Base-by-base conservation (phyloP, 2,113 vertebrate species). In the Eudyptes chrysolophus region DNA sequence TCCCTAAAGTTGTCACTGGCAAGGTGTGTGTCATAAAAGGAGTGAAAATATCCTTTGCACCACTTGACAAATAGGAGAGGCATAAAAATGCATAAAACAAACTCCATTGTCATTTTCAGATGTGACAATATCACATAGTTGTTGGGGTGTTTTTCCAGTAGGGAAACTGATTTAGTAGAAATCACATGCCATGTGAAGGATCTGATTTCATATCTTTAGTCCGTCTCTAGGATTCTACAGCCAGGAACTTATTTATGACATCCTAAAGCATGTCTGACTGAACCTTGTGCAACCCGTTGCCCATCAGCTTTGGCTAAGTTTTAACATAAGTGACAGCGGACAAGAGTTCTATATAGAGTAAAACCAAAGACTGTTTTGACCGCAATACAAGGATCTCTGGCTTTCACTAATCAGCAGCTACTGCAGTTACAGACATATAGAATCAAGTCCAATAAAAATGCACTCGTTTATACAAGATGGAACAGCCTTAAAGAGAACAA, bases 261-360 rank as follows among this genome's bases (percentile, higher is more conserved):
- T 44, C 14, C 14, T 52, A 61, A 42, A 69, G 3, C 16, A 38
- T 26, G 10, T 57, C 18, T 85, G 38, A 51, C 5, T 84, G 32
- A 69, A 57, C 3, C 11, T 10, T 70, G 4, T 16, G 24, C 22
- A 44, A 30, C 16, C 16, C 0, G 0, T 52, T 57, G 24, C 10
- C 11, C 22, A 21, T 16, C 21, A 83, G 9, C 30, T 85, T 70
- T 79, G 61, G 6, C 7, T 66, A 61, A 48, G 9, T 68, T 80
- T 51, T 32, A 69, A 42, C 0, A 1, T 64, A 80, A 87, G 54
- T 18, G 9, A 30, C 2, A 34, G 49, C 8, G 38, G 46, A 70
- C 42, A 65, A 78, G 1, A 32, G 19, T 40, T 85, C 24, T 24
- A 2, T 34, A 15, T 7, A 75, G 22, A 26, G 9, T 54, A 49